Percentiles rank a stretch among this genome's conserved stretches.
Conservation (phyloP, 2,797 vertebrate genomes). For the Pyrocephalus nanus region DNA sequence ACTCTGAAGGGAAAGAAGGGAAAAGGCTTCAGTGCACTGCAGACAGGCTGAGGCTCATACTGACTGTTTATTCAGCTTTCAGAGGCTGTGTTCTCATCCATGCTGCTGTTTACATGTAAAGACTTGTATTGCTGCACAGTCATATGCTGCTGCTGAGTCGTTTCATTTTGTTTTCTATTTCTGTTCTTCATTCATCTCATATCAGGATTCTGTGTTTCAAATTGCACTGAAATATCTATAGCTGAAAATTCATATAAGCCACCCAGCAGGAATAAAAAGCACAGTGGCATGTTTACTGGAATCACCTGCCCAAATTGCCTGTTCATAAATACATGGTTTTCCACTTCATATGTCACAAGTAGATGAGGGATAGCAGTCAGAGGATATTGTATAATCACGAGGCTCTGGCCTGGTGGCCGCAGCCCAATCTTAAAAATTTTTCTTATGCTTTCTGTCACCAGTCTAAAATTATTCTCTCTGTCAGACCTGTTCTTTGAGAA, state of each 20-base stretch:
- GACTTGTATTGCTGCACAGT: neutral
- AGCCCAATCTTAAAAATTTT: neutral
- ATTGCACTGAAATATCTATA: neutral
- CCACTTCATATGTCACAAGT: neutral
- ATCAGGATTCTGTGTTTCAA: neutral
- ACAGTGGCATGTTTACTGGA: neutral
- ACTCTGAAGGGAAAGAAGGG: neutral
- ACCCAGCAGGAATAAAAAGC: neutral
- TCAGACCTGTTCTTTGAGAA: neutral
- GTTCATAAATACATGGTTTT: neutral
- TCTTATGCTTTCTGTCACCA: neutral
- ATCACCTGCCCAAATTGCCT: neutral
- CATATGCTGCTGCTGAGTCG: neutral
- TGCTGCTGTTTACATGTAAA: neutral
- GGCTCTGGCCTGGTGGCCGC: neutral
- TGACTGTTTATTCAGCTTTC: constrained; percentile 5
- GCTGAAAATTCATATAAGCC: neutral
- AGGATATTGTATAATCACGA: neutral
- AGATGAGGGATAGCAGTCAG: neutral
- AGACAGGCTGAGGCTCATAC: neutral
- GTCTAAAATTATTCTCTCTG: neutral
- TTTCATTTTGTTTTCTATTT: neutral
- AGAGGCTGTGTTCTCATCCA: neutral
- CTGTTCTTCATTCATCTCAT: neutral
- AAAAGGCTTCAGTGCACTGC: neutral